These are phyloP conservation scores for Myripristis jacobus DNA, from an alignment of 2,797 vertebrate species.

Conservation along the genomic window DNA sequence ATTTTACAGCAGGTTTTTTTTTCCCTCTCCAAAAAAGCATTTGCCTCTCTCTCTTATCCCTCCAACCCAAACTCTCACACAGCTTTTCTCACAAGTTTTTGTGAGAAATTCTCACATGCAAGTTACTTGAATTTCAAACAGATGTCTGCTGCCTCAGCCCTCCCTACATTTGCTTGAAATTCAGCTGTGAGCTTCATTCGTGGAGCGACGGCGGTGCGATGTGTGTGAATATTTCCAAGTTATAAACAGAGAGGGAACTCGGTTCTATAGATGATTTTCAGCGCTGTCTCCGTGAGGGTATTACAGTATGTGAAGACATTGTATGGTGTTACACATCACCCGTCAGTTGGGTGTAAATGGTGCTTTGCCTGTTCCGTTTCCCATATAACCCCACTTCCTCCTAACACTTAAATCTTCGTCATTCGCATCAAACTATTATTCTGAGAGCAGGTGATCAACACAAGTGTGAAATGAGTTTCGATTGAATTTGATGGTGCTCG, in stretches of 20 bases:
- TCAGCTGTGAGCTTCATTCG: slow-evolving; percentile 43
- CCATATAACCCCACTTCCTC: slow-evolving; percentile 28
- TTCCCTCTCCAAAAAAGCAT: too few relatives aligned
- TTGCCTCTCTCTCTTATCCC: too few relatives aligned
- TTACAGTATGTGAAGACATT: slow-evolving; percentile 23
- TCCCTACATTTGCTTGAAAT: not conserved
- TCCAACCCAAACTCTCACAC: not conserved
- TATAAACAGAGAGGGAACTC: slow-evolving; percentile 49
- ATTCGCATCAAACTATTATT: slow-evolving; percentile 24
- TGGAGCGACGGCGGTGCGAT: slow-evolving; percentile 55
- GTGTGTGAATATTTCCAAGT: slow-evolving; percentile 40
- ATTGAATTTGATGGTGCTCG: slow-evolving; percentile 32
- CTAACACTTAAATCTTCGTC: slow-evolving; percentile 34
- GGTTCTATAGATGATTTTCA: too few relatives aligned
- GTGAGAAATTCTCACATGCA: too few relatives aligned
- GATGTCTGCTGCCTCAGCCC: slow-evolving; percentile 43
- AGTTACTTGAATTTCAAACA: slow-evolving; percentile 62
- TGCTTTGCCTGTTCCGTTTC: slow-evolving; percentile 21
- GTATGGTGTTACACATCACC: slow-evolving; percentile 1
- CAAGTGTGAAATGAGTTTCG: slow-evolving; percentile 39
- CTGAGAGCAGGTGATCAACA: slow-evolving; percentile 47
- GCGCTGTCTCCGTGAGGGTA: slow-evolving; percentile 40
- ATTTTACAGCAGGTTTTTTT: too few relatives aligned
- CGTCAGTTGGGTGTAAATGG: slow-evolving; percentile 15
- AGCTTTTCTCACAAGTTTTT: slow-evolving; percentile 15